Conservation (phyloP, 2,113 vertebrate genomes). For the Pteronura brasiliensis region DNA sequence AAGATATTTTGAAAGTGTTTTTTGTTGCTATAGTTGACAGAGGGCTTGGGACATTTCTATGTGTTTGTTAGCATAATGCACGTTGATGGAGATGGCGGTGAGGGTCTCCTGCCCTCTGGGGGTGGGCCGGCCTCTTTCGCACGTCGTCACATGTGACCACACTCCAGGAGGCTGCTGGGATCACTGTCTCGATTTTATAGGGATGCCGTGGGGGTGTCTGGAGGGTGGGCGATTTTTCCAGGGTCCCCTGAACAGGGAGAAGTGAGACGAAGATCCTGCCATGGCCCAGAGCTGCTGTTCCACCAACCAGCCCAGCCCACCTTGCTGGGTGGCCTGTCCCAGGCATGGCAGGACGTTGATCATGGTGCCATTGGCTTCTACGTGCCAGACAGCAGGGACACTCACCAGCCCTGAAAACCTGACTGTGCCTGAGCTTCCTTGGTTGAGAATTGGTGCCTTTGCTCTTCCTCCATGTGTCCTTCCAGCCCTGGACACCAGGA, state of each 20-base stretch:
- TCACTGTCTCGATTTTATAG: fast-evolving
- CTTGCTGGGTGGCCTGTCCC: too few species aligned
- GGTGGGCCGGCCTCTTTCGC: fast-evolving
- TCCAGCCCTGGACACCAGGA: background rate
- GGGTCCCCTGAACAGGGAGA: background rate
- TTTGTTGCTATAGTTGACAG: too few species aligned
- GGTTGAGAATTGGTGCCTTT: fast-evolving
- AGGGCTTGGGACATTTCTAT: fast-evolving
- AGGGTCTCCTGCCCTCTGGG: fast-evolving
- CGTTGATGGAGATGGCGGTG: fast-evolving
- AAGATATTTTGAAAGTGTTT: background rate
- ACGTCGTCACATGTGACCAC: fast-evolving
- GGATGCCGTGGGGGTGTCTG: background rate
- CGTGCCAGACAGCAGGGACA: background rate
- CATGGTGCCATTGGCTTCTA: fast-evolving
- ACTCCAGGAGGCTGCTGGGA: fast-evolving
- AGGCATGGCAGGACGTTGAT: fast-evolving
- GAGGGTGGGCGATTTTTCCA: background rate
- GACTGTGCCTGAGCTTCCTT: fast-evolving
- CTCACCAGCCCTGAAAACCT: background rate
- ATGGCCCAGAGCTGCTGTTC: fast-evolving
- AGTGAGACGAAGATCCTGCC: fast-evolving
- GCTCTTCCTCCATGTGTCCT: fast-evolving
- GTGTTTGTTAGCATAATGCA: fast-evolving
- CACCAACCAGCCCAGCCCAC: background rate